A percentile compares a stretch with the other conserved stretches of the same genome.
These are phyloP conservation scores for Lochmaea capreae DNA, from an alignment of 2,888 invertebrate species.

Conservation along the genomic window DNA sequence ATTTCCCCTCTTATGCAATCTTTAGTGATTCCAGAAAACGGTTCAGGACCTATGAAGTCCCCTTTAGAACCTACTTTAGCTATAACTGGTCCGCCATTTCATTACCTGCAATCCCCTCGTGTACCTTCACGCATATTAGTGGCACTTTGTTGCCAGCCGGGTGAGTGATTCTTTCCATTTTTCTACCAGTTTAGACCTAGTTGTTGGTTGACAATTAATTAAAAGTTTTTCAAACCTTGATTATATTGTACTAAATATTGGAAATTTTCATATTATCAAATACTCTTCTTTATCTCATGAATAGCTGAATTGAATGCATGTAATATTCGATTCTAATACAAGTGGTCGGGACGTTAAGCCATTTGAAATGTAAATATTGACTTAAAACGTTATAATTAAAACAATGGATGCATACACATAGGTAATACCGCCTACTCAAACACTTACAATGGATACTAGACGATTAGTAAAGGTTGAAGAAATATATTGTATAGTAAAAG, in stretches of 20 bases:
- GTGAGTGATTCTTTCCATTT: too few species aligned
- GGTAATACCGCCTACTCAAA: background rate
- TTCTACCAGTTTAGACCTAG: too few species aligned
- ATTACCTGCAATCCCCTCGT: too few species aligned
- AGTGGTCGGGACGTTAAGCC: background rate
- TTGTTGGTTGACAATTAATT: too few species aligned
- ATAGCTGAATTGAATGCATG: background rate
- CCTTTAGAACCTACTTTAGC: too few species aligned
- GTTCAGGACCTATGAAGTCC: too few species aligned
- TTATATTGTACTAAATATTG: background rate
- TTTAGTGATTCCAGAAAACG: too few species aligned
- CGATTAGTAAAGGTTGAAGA: background rate
- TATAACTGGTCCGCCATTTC: too few species aligned
- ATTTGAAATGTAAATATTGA: constrained; percentile 13
- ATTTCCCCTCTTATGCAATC: too few species aligned
- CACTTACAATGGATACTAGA: background rate
- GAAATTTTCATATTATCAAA: background rate
- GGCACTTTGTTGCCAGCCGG: too few species aligned
- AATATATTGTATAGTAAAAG: background rate
- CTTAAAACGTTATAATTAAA: background rate
- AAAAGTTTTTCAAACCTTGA: too few species aligned
- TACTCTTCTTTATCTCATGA: background rate
- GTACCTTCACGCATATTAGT: too few species aligned
- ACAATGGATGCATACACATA: constrained; percentile 6
- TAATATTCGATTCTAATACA: background rate